Evolutionary conservation across 2,888 invertebrate species (phyloP), one percentile per base, ranked within the genome.

Genomic region (Xestia sexstrigata): DNA sequence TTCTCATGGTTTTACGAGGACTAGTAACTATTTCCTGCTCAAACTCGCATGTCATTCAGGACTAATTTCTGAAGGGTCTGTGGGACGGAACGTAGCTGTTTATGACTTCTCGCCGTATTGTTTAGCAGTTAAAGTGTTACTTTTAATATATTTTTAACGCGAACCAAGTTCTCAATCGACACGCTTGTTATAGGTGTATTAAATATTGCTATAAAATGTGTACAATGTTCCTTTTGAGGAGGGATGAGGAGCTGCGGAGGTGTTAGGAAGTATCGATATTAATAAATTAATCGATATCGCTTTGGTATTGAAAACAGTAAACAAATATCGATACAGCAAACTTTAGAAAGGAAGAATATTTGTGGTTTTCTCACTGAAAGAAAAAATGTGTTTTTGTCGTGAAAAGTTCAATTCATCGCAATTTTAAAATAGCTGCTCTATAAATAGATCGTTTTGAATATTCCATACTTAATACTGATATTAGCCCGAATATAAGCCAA

Each of bases 41-140:
- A 82, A 88, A 87, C 87, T 86, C 91, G 90, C 86, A 84, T 90
- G 90, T 91, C 90, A 81, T 90, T 90, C 90, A 88, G 90, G 89
- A 88, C 86, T 90, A 87, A 92, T 91, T 91, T 88, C 87, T 79
- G 70, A 79, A 73, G 86, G 71, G 75, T 85, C 82, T 87, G 85
- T 87, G 84, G 69, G 73, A 87, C 83, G 87, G 86, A 86, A 73
- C 86, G 70, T 70, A 58, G 17, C 42, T 39, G 52, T 83, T 84
- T 75, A 85, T 85, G 76, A 78, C 90, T 89, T 91, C 89, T 86
- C 91, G 92, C 89, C 88, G 84, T 89, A 91, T 92, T 90, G 86
- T 77, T 52, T 45, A 70, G 83, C 76, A 79, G 78, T 90, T 84
- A 90, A 89, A 86, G 68, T 82, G 74, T 63, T 30, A 76, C 23